Conservation (phyloP, 2,888 invertebrate species). For the Amphiduros pacificus region DNA sequence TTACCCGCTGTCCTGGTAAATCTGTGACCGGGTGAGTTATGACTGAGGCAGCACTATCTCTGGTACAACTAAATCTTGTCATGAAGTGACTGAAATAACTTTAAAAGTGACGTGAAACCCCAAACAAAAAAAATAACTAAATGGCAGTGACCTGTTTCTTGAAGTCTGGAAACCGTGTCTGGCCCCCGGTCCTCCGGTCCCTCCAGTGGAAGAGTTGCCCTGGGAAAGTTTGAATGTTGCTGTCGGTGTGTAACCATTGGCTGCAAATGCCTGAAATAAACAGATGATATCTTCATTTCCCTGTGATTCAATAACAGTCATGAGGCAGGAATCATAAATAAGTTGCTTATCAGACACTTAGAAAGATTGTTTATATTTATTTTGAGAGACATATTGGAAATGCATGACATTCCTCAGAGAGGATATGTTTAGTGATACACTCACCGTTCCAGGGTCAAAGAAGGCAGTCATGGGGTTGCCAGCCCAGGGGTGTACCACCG, state of each 20-base stretch:
- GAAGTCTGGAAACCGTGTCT: constrained; percentile 9
- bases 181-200: background rate
- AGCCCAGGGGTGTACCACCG: constrained; percentile 20
- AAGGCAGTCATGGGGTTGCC: constrained; percentile 21
- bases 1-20: too few species aligned
- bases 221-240: constrained; percentile 26
- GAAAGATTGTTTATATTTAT: too few species aligned
- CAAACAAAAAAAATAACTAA: background rate
- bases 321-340: background rate
- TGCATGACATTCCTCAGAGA: too few species aligned
- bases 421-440: too few species aligned
- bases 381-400: too few species aligned
- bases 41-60: too few species aligned
- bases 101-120: background rate
- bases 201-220: too few species aligned
- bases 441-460: constrained; percentile 32
- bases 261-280: constrained; percentile 31
- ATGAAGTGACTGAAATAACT: background rate
- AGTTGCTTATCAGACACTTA: too few species aligned
- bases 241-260: constrained; percentile 32
- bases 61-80: too few species aligned
- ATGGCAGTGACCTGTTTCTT: constrained; percentile 3
- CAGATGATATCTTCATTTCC: too few species aligned
- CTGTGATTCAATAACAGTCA: background rate
- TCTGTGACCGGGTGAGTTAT: too few species aligned